phyloP scores from a whole-genome alignment of 2,113 vertebrate species.

The Melanerpes formicivorus region DNA sequence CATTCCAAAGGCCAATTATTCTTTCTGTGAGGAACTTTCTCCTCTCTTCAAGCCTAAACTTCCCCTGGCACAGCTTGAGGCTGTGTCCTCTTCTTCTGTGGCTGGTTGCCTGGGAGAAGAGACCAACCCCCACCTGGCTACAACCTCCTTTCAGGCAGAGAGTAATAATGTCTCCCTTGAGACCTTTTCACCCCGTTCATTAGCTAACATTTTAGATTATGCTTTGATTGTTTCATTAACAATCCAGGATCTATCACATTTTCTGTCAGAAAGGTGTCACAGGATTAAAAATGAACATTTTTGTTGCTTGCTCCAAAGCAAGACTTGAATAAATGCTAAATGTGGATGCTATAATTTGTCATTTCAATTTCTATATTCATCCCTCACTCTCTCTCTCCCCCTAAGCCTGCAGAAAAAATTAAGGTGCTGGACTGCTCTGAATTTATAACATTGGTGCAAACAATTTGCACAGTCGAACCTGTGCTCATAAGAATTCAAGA shows the following conservation, averaged over 20 bases:
- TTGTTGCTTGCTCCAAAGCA: not conserved
- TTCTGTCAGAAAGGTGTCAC: not conserved
- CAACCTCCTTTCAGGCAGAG: no score
- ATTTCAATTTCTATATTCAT: not conserved
- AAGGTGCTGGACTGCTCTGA: not conserved
- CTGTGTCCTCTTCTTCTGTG: no score
- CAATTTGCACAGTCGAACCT: no score
- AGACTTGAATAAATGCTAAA: not conserved
- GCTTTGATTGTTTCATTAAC: not conserved
- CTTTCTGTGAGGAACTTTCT: no score
- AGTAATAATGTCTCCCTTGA: no score
- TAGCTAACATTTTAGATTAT: not conserved
- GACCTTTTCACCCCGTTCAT: not conserved
- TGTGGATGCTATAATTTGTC: not conserved
- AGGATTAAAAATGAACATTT: not conserved
- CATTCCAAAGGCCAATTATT: no score
- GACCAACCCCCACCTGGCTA: no score
- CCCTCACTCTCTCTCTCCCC: fast-evolving
- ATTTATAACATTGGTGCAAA: no score
- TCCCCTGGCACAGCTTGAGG: no score
- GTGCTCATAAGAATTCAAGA: not conserved
- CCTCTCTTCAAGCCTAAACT: no score
- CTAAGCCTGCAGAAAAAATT: no score
- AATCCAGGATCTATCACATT: not conserved
- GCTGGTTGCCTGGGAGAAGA: no score